Evolutionary conservation across 2,797 vertebrate species (phyloP).

Genomic region (Ctenopoma kingsleyae): DNA sequence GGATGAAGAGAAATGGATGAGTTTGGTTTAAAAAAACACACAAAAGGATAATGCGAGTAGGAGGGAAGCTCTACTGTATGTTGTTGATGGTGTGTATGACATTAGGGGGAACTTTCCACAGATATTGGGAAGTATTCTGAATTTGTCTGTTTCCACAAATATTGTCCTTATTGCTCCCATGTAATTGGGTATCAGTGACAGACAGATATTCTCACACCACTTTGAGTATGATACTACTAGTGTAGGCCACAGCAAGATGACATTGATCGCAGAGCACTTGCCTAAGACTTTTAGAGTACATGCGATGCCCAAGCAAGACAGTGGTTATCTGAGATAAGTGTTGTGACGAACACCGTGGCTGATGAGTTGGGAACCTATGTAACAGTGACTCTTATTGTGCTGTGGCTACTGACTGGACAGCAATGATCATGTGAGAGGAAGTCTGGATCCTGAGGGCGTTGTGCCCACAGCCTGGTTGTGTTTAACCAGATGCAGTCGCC

Average conservation of each 20-base stretch:
- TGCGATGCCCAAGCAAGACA: conserved; percentile 8
- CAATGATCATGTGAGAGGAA: conserved; percentile 23
- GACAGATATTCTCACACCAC: conserved; percentile 59
- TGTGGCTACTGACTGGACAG: conserved; percentile 22
- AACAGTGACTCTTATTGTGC: conserved; percentile 24
- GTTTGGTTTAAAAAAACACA: conserved; percentile 65
- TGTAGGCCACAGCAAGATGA: conserved; percentile 15
- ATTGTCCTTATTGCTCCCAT: conserved; percentile 4
- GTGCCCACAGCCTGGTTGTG: conserved; percentile 46
- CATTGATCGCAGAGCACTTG: conserved; percentile 55
- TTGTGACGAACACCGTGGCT: conserved; percentile 24
- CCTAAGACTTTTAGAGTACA: conserved; percentile 19
- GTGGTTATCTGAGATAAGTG: conserved; percentile 4
- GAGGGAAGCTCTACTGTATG: conserved; percentile 54
- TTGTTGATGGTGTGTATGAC: conserved; percentile 56
- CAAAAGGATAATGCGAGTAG: conserved; percentile 70
- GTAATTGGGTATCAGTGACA: conserved; percentile 32
- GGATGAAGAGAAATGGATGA: conserved; percentile 74
- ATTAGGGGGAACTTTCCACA: conserved; percentile 62
- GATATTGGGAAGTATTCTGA: conserved; percentile 50
- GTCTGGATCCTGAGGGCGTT: conserved; percentile 23
- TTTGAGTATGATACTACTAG: conserved; percentile 21
- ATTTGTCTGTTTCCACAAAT: conserved; percentile 51
- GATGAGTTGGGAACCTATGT: conserved; percentile 16
- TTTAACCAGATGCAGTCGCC: conserved; percentile 74